phyloP scores from a whole-genome alignment of 2,888 invertebrate genomes.

The Chrysodeixis includens region DNA sequence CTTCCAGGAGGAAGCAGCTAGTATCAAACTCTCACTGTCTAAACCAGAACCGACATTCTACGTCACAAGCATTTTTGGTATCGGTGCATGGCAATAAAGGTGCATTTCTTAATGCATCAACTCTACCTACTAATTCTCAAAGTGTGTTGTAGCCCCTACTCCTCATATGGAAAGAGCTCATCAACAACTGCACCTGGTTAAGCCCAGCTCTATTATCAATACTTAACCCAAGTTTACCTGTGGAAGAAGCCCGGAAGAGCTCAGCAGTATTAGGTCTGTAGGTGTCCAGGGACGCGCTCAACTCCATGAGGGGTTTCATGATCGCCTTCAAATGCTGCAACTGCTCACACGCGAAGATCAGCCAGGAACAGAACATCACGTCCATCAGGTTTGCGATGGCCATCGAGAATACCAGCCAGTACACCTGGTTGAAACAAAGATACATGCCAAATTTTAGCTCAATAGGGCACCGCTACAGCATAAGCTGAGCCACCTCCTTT shows the following conservation, averaged over 20 bases:
- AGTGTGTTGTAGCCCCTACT: no score
- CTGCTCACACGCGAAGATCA: conserved; percentile 96
- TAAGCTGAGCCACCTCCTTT: no score
- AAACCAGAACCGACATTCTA: no score
- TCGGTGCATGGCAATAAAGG: no score
- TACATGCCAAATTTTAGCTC: neutral
- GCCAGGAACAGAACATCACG: conserved; percentile 95
- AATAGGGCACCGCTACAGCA: no score
- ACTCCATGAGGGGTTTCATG: conserved; percentile 96
- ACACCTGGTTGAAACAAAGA: conserved; percentile 80
- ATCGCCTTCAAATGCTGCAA: conserved; percentile 95
- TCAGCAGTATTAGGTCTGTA: conserved; percentile 93
- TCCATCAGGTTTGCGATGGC: conserved; percentile 91
- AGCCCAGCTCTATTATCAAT: neutral
- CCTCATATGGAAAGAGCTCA: no score
- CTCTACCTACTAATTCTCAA: no score
- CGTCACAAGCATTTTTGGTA: no score
- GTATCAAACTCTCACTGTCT: no score
- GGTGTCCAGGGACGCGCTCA: conserved; percentile 94
- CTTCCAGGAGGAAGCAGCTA: no score
- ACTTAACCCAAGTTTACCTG: conserved; percentile 66
- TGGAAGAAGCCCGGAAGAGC: conserved; percentile 90
- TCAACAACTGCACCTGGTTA: no score
- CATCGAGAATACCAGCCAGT: conserved; percentile 91
- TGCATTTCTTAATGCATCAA: no score